phyloP scores from a whole-genome alignment of 2,888 invertebrate genomes.

The Pachliopta kotzebuea region DNA sequence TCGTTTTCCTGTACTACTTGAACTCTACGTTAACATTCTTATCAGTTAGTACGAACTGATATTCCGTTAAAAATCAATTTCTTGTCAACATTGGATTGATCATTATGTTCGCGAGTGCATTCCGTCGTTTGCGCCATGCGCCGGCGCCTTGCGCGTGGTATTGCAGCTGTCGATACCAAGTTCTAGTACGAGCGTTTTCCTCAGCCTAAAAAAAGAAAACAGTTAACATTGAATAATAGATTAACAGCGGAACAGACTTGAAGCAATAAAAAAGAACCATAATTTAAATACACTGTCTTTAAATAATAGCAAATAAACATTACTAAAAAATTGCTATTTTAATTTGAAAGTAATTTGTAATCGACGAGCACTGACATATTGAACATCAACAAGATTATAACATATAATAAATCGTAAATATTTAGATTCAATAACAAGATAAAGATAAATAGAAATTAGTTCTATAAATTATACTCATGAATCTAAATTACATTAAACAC shows the following conservation, averaged over 20 bases:
- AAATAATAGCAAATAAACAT: neutral
- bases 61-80: conserved; percentile 45
- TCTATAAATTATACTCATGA: no score
- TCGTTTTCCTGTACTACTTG: neutral
- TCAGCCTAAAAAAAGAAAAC: conserved; percentile 86
- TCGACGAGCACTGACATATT: no score
- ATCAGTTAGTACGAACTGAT: neutral
- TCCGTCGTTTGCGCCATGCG: conserved; percentile 94
- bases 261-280: neutral
- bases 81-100: conserved; percentile 90
- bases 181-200: conserved; percentile 90
- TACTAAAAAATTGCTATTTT: neutral
- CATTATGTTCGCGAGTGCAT: conserved; percentile 98
- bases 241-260: neutral
- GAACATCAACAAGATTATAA: no score
- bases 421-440: no score
- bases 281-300: neutral
- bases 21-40: conserved; percentile 1
- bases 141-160: conserved; percentile 96
- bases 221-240: no score
- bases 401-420: no score
- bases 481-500: no score
- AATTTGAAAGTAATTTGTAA: neutral
- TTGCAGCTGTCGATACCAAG: conserved; percentile 94
- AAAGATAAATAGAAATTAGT: no score